phyloP scores from a whole-genome alignment of 1,140 invertebrate species.

The Acyrthosiphon pisum region DNA sequence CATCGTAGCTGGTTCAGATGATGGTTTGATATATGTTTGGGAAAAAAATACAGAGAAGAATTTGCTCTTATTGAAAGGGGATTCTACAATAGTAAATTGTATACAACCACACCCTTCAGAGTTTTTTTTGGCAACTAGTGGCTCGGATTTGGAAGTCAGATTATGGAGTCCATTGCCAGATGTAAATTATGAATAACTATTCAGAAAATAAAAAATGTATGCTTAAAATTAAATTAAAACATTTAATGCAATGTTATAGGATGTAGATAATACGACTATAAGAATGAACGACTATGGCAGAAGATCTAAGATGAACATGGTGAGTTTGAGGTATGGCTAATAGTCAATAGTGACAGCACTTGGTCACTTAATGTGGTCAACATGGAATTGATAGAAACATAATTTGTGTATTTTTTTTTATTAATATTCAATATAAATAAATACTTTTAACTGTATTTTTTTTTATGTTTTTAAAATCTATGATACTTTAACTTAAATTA shows the following conservation, averaged over 20 bases:
- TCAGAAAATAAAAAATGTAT: background rate
- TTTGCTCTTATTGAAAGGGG: slow-evolving; percentile 78
- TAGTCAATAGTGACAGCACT: slow-evolving; percentile 83
- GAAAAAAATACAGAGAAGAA: slow-evolving; percentile 87
- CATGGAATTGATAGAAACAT: background rate
- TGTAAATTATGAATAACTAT: slow-evolving; percentile 63
- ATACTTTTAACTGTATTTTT: background rate
- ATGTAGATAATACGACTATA: slow-evolving; percentile 14
- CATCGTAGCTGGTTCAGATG: slow-evolving; percentile 88
- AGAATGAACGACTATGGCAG: slow-evolving; percentile 70
- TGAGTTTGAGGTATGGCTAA: slow-evolving; percentile 92
- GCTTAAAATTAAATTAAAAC: background rate
- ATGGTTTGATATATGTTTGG: slow-evolving; percentile 96
- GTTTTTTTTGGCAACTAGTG: slow-evolving; percentile 92
- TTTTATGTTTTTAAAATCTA: too few species aligned
- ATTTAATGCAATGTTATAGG: background rate
- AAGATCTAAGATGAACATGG: slow-evolving; percentile 80
- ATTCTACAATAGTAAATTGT: slow-evolving; percentile 82
- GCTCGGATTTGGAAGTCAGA: slow-evolving; percentile 90
- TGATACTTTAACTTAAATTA: too few species aligned
- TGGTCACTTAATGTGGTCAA: slow-evolving; percentile 64
- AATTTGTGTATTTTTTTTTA: background rate
- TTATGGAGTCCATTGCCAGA: slow-evolving; percentile 88
- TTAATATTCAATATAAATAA: background rate
- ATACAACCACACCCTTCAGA: too few species aligned